Conservation (phyloP, 2,113 vertebrate species). For the Peucedramus taeniatus region DNA sequence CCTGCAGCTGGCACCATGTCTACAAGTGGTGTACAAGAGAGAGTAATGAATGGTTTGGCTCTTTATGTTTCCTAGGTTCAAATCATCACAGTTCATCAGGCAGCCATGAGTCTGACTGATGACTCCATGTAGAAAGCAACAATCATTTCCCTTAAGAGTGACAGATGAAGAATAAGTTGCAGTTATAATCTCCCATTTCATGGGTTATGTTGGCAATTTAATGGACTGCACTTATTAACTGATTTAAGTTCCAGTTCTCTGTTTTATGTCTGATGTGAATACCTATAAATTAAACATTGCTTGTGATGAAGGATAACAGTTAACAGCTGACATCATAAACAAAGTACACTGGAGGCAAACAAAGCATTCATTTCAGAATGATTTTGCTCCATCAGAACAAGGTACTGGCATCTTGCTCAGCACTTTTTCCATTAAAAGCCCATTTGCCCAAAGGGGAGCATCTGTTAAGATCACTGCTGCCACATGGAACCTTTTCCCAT, state of each 20-base stretch:
- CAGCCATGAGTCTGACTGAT: slow-evolving; percentile 26
- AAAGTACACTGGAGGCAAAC: neutral
- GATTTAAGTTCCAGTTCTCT: neutral
- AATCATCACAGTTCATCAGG: slow-evolving; percentile 39
- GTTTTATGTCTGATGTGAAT: neutral
- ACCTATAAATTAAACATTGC: neutral
- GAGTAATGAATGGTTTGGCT: slow-evolving; percentile 58
- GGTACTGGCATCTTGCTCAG: neutral
- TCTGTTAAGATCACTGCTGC: slow-evolving; percentile 16
- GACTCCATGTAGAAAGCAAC: slow-evolving; percentile 23
- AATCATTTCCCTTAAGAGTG: neutral
- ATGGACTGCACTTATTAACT: neutral
- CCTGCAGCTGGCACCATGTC: slow-evolving; percentile 59
- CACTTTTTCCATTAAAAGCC: slow-evolving; percentile 26
- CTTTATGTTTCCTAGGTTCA: slow-evolving; percentile 29
- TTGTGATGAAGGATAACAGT: neutral
- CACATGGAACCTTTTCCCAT: slow-evolving; percentile 32
- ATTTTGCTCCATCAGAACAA: neutral
- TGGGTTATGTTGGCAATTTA: neutral
- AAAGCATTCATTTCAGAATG: neutral
- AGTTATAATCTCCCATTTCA: neutral
- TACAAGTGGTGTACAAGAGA: slow-evolving; percentile 22
- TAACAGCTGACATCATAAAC: neutral
- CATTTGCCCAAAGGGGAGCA: slow-evolving; percentile 29
- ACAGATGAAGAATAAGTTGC: slow-evolving; percentile 5